These are phyloP conservation scores for Sander lucioperca DNA, from an alignment of 2,113 vertebrate species.

Conservation along the genomic window DNA sequence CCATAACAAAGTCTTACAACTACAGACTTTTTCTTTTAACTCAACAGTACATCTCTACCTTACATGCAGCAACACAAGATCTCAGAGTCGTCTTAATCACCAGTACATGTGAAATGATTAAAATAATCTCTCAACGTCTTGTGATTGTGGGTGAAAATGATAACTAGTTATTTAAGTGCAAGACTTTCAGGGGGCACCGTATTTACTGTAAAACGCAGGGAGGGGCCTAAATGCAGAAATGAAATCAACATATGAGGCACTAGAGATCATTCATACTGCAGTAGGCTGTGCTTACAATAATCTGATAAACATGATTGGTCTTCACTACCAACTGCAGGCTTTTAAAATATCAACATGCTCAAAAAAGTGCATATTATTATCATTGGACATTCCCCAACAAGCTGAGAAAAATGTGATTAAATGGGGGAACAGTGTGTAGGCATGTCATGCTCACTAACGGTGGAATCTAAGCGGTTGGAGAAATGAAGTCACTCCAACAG, in stretches of 20 bases:
- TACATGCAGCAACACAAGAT: slow-evolving; percentile 28
- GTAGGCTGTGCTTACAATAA: slow-evolving; percentile 52
- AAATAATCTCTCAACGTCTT: slow-evolving; percentile 24
- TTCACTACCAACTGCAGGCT: slow-evolving; percentile 42
- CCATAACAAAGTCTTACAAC: slow-evolving; percentile 20
- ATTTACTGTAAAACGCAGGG: slow-evolving; percentile 47
- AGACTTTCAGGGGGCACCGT: slow-evolving; percentile 40
- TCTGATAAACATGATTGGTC: slow-evolving; percentile 41
- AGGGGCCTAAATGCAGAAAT: slow-evolving; percentile 28
- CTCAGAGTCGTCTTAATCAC: neutral
- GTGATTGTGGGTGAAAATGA: slow-evolving; percentile 10
- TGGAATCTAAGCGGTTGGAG: slow-evolving; percentile 40
- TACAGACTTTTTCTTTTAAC: slow-evolving; percentile 17
- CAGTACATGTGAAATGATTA: slow-evolving; percentile 13
- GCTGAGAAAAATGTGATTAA: slow-evolving; percentile 28
- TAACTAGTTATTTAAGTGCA: slow-evolving; percentile 48
- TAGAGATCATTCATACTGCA: slow-evolving; percentile 63
- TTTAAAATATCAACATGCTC: slow-evolving; percentile 58
- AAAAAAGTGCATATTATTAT: slow-evolving; percentile 67
- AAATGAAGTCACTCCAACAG: slow-evolving; percentile 1
- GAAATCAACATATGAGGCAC: slow-evolving; percentile 66
- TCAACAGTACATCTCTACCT: slow-evolving; percentile 4
- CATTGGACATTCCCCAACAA: slow-evolving; percentile 44
- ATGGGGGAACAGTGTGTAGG: slow-evolving; percentile 56
- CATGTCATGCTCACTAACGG: slow-evolving; percentile 60